Conservation (phyloP, 2,113 vertebrate genomes). For the Podarcis cretensis region DNA sequence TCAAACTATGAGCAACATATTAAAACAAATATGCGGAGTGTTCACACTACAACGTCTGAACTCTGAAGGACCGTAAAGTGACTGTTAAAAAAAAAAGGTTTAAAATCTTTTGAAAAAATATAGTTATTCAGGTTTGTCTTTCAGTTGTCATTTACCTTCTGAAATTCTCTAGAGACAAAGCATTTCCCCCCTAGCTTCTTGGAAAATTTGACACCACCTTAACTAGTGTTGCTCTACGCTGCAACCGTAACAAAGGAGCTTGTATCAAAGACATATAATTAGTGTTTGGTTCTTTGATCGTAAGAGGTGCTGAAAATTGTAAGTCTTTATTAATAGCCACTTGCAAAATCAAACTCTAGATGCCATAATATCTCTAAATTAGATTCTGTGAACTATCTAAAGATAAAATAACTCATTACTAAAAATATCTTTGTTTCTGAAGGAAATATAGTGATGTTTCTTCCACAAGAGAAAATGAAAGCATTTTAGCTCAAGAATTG, state of each 20-base stretch:
- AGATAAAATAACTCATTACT: slow-evolving; percentile 20
- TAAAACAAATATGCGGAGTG: background rate
- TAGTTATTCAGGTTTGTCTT: background rate
- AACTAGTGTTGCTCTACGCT: background rate
- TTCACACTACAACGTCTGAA: background rate
- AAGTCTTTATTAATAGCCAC: slow-evolving; percentile 22
- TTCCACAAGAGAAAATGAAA: slow-evolving; percentile 1
- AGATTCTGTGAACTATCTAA: slow-evolving; percentile 24
- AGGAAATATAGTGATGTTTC: background rate
- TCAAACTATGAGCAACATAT: background rate
- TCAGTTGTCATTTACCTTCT: background rate
- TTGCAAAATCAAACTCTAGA: slow-evolving; percentile 21
- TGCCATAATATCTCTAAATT: slow-evolving; percentile 22
- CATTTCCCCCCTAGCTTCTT: background rate
- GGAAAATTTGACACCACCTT: slow-evolving; percentile 2
- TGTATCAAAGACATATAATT: slow-evolving; percentile 24
- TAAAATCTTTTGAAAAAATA: background rate
- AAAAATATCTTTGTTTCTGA: slow-evolving; percentile 18
- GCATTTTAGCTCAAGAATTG: slow-evolving; percentile 6
- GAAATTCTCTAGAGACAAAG: background rate
- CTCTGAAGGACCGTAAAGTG: background rate
- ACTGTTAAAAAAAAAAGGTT: background rate
- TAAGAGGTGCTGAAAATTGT: slow-evolving; percentile 19
- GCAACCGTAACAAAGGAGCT: slow-evolving; percentile 12
- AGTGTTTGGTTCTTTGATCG: slow-evolving; percentile 11